phyloP scores from a whole-genome alignment of 2,888 invertebrate species.

The Oconnorella tubifera region DNA sequence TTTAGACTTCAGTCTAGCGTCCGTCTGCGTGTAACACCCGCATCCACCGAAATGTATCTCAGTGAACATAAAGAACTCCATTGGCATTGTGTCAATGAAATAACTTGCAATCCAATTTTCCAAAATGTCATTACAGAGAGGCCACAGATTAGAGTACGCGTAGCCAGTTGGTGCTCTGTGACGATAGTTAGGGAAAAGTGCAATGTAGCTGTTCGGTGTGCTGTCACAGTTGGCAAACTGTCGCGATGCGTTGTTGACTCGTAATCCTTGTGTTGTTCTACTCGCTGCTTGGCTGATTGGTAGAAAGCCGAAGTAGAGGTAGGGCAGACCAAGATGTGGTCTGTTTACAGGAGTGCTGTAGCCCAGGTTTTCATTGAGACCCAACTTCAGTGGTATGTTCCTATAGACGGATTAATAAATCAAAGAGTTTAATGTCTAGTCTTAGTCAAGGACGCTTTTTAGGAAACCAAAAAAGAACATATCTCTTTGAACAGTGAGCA shows the following conservation, averaged over 20 bases:
- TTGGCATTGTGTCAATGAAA: too few species aligned
- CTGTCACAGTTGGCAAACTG: neutral
- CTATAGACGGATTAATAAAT: too few species aligned
- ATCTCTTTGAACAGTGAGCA: too few species aligned
- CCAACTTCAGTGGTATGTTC: neutral
- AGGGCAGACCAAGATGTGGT: neutral
- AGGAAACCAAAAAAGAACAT: too few species aligned
- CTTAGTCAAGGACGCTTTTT: too few species aligned
- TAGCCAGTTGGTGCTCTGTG: neutral
- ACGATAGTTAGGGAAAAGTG: slow-evolving; percentile 3
- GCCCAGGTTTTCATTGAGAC: slow-evolving; percentile 2
- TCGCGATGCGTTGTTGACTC: neutral
- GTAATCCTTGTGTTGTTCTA: neutral
- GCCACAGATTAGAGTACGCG: neutral
- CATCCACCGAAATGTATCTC: too few species aligned
- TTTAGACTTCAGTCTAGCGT: too few species aligned
- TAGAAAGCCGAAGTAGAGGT: slow-evolving; percentile 10
- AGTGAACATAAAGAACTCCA: too few species aligned
- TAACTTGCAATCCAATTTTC: neutral
- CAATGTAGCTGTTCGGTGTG: neutral
- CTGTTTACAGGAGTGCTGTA: neutral
- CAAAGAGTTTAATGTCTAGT: too few species aligned
- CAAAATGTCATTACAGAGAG: neutral
- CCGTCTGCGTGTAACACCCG: too few species aligned
- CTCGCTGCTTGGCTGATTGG: neutral